These are phyloP conservation scores for Dilophus febrilis DNA, from an alignment of 2,888 invertebrate genomes.

Conservation along the genomic window DNA sequence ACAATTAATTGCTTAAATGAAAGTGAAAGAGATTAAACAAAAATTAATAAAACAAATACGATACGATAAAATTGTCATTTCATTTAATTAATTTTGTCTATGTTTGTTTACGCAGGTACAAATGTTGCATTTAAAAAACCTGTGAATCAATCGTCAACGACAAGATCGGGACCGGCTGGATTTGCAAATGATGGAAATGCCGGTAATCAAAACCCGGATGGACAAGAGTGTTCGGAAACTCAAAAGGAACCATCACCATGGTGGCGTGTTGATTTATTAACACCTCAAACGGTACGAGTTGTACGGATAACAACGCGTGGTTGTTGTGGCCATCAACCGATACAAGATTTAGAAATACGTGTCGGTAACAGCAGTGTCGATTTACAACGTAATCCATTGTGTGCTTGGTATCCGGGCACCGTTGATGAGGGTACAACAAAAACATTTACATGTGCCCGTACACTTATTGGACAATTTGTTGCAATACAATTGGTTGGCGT, in stretches of 20 bases:
- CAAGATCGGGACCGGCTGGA: slow-evolving; percentile 61
- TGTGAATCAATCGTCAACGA: slow-evolving; percentile 79
- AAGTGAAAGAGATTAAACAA: too few species aligned
- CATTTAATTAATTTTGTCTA: too few species aligned
- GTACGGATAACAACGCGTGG: slow-evolving; percentile 64
- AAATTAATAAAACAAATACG: too few species aligned
- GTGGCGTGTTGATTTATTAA: slow-evolving; percentile 80
- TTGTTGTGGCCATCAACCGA: slow-evolving; percentile 60
- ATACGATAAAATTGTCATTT: too few species aligned
- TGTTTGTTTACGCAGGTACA: slow-evolving; percentile 38
- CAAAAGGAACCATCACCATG: slow-evolving; percentile 79
- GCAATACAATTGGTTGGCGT: slow-evolving; percentile 80
- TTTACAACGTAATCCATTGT: slow-evolving; percentile 72
- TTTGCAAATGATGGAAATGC: slow-evolving; percentile 77
- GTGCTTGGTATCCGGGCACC: slow-evolving; percentile 87
- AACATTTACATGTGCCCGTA: slow-evolving; percentile 72
- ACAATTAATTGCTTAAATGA: too few species aligned
- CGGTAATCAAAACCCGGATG: slow-evolving; percentile 72
- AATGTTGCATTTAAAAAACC: slow-evolving; percentile 76
- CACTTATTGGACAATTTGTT: slow-evolving; percentile 71
- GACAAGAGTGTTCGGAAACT: slow-evolving; percentile 76
- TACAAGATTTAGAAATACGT: slow-evolving; percentile 74
- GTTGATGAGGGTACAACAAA: slow-evolving; percentile 88
- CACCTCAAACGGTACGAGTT: slow-evolving; percentile 69
- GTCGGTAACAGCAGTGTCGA: slow-evolving; percentile 84